These are phyloP conservation scores for Xestia sexstrigata DNA, from an alignment of 2,888 invertebrate species.

Conservation along the genomic window DNA sequence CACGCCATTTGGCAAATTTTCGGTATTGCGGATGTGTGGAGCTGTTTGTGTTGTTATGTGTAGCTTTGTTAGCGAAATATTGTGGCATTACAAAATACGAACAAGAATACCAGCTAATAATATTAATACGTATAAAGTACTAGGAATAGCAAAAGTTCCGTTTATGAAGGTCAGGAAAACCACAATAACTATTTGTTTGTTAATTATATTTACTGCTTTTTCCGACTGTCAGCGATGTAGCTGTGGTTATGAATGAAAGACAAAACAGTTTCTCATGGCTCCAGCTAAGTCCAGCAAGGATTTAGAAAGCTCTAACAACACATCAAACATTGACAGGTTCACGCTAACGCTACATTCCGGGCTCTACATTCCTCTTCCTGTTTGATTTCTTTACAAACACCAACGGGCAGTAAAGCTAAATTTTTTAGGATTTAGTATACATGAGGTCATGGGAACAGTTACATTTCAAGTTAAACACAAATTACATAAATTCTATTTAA, in stretches of 20 bases:
- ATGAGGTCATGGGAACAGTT: constrained; percentile 42
- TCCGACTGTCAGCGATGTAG: background rate
- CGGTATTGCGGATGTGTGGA: constrained; percentile 47
- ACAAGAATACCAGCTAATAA: constrained; percentile 21
- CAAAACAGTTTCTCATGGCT: constrained; percentile 37
- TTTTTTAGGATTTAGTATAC: constrained; percentile 55
- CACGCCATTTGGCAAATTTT: constrained; percentile 78
- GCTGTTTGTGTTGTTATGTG: constrained; percentile 13
- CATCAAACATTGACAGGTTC: constrained; percentile 83
- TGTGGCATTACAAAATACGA: constrained; percentile 12
- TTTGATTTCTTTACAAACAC: constrained; percentile 79
- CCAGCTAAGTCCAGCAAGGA: constrained; percentile 74
- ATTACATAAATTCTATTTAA: background rate
- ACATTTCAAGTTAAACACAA: constrained; percentile 14
- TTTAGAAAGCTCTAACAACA: constrained; percentile 85
- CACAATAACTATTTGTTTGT: constrained; percentile 5
- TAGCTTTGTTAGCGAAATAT: constrained; percentile 15
- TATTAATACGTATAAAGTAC: constrained; percentile 35
- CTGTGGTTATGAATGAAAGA: constrained; percentile 10
- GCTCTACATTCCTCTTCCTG: constrained; percentile 83
- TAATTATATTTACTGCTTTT: background rate
- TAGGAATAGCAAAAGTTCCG: constrained; percentile 34
- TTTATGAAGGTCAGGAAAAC: constrained; percentile 33
- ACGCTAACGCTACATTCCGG: constrained; percentile 81
- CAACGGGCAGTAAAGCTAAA: constrained; percentile 65